Conservation (phyloP, 2,797 vertebrate genomes). For the Ctenosaura bakeri region DNA sequence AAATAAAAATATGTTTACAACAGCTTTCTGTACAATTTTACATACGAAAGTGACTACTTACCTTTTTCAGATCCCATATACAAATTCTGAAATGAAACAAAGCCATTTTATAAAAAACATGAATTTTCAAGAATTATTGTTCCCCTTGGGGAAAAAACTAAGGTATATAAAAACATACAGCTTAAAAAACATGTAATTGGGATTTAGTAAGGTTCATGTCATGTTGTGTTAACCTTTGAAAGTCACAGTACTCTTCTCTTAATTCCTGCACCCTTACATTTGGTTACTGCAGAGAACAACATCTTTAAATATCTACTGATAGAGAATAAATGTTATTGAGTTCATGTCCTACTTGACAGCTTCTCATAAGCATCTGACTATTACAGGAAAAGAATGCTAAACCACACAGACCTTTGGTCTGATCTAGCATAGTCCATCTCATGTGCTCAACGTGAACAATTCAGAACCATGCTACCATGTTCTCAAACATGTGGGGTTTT, state of each 20-base stretch:
- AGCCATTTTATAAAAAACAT: constrained; percentile 37
- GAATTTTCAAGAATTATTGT: background rate
- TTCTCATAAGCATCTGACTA: too few species aligned
- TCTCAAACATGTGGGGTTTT: background rate
- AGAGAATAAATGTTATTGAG: background rate
- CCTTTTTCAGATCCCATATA: constrained; percentile 96
- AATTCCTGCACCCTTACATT: background rate
- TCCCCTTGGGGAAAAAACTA: background rate
- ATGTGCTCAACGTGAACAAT: too few species aligned
- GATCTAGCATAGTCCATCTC: too few species aligned
- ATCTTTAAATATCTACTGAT: background rate
- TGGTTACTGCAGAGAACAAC: background rate
- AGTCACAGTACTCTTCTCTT: background rate
- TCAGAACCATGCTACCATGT: background rate
- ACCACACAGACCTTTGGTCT: too few species aligned
- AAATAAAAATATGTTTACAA: background rate
- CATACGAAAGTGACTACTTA: constrained; percentile 73
- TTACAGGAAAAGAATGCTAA: too few species aligned
- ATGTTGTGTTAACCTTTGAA: background rate
- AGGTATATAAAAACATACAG: background rate
- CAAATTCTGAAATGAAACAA: constrained; percentile 86
- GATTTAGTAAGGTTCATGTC: background rate
- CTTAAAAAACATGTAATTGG: background rate
- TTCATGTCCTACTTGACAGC: background rate
- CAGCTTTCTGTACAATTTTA: background rate